Conservation (phyloP, 2,888 invertebrate species). For the Microctonus aethiopoides region DNA sequence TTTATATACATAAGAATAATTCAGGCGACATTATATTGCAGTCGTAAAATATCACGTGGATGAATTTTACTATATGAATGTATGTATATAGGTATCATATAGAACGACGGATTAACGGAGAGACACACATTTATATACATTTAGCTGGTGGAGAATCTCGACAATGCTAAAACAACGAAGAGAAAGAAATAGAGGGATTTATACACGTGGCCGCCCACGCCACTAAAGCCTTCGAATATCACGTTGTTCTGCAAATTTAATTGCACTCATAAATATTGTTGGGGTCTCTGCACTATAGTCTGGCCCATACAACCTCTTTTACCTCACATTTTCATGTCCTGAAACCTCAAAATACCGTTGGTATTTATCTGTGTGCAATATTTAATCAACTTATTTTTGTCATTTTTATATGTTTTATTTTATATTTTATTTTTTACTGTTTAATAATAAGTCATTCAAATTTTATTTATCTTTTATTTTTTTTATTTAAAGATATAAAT, state of each 20-base stretch:
- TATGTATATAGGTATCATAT: slow-evolving; percentile 34
- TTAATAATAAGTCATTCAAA: too few relatives aligned
- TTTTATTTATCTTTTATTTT: not conserved
- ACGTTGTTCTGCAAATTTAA: slow-evolving; percentile 56
- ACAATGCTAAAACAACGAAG: slow-evolving; percentile 6
- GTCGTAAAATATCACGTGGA: not conserved
- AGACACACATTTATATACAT: slow-evolving; percentile 22
- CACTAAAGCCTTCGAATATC: slow-evolving; percentile 44
- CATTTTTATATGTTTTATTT: not conserved
- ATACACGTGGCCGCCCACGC: slow-evolving; percentile 28
- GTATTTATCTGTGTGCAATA: not conserved
- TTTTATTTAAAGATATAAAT: not conserved
- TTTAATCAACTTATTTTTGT: slow-evolving; percentile 1
- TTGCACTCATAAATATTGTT: slow-evolving; percentile 61
- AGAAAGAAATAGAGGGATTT: slow-evolving; percentile 4
- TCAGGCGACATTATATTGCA: not conserved
- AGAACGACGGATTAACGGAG: slow-evolving; percentile 32
- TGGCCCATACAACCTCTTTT: not conserved
- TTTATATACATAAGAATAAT: not conserved
- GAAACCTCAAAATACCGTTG: slow-evolving; percentile 10
- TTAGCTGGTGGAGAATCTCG: not conserved
- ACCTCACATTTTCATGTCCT: slow-evolving; percentile 6
- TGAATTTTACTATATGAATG: not conserved
- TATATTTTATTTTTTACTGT: not conserved
- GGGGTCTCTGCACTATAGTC: slow-evolving; percentile 3